Base-by-base conservation (phyloP, 2,888 invertebrate genomes). In the Campoletis raptor region DNA sequence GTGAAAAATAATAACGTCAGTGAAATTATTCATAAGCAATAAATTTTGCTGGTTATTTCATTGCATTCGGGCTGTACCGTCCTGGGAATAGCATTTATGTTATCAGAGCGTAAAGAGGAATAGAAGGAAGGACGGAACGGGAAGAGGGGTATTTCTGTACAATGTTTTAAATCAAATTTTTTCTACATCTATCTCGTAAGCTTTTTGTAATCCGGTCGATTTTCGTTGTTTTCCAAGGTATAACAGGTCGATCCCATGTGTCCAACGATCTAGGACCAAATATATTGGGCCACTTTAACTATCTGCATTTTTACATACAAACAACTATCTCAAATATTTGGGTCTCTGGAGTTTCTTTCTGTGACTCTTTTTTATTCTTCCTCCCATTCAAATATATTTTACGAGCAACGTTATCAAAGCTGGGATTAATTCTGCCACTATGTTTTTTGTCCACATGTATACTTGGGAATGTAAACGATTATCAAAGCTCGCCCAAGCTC, bases 151-250 rank as follows among this genome's bases (percentile, higher is more conserved):
- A 66, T 78, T 52, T 52, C 77, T 42, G 52, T 73, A 66, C 52
- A 45, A 66, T 80, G 80, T 80, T 84, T 84, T 76, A 80, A 84
- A 84, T 80, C 74, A 80, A 84, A 84, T 84, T 84, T 84, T 80
- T 84, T 84, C 74, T 70, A 73, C 73, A 37, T 81, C 64, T 77
- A 76, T 42, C 54, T 40, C 52, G 81, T 73, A 66, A 81, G 72
- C 42, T 72, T 72, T 81, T 81, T 77, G 77, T 77, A 81, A 85
- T 77, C 81, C 81, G 77, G 73, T 77, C 77, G 85, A 77, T 76
- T 84, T 57, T 54, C 73, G 54, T 52, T 73, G 73, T 54, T 73
- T 54, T 37, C 52, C 2, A 36, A 54, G 12, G 73, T 36, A 37
- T 37, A 73, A 37, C 73, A 54, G 12, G n/a, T 36, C n/a, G 37